phyloP scores from a whole-genome alignment of 2,797 vertebrate species.

The Cynodonichthys magdalenae region DNA sequence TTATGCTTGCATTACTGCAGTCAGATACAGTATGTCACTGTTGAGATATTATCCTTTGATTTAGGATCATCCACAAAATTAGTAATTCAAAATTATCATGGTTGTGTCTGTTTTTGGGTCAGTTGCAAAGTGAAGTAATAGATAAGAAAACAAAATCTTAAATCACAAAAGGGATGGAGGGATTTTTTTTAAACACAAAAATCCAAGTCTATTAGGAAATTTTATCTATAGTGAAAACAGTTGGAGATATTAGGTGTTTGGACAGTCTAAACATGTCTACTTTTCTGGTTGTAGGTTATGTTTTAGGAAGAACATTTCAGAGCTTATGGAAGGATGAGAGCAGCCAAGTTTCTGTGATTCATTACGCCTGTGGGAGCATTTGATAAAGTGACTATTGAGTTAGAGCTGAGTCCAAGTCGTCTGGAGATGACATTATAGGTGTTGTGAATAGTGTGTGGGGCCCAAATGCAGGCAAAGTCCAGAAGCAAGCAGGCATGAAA shows the following conservation, averaged over 20 bases:
- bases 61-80: too few species aligned
- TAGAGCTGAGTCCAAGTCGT: neutral
- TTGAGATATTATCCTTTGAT: too few species aligned
- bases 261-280: neutral
- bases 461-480: too few species aligned
- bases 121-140: too few species aligned
- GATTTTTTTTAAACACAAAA: neutral
- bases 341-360: neutral
- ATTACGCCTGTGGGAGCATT: neutral
- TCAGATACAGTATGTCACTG: too few species aligned
- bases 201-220: neutral
- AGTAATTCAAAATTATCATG: too few species aligned
- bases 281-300: neutral
- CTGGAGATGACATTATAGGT: neutral
- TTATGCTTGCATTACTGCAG: too few species aligned
- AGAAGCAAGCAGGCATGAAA: too few species aligned
- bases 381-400: neutral
- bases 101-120: too few species aligned
- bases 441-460: too few species aligned
- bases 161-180: neutral
- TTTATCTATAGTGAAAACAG: neutral
- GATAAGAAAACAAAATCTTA: too few species aligned
- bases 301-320: neutral
- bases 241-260: too few species aligned
- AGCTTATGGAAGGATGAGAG: neutral